Percentiles rank a stretch among this genome's conserved stretches.
These are phyloP conservation scores for Oithona nana DNA, from an alignment of 2,888 invertebrate species.

Conservation along the genomic window DNA sequence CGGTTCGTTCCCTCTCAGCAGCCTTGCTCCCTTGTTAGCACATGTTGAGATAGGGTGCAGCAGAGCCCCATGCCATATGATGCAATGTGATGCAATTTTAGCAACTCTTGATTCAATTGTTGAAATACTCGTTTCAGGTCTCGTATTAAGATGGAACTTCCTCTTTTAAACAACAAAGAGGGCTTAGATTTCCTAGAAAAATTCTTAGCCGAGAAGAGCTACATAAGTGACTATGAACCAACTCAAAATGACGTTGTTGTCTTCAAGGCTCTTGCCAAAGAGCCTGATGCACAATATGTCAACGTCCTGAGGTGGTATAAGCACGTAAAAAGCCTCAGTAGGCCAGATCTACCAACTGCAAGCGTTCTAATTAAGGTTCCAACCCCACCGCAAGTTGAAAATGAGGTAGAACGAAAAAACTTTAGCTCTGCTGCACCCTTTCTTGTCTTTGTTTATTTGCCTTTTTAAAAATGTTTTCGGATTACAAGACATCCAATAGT, in stretches of 20 bases:
- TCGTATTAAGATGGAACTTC: no score
- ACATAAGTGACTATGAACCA: constrained; percentile 23
- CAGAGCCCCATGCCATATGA: no score
- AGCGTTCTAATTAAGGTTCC: neutral
- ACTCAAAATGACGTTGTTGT: constrained; percentile 22
- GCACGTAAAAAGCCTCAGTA: constrained; percentile 23
- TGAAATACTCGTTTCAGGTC: no score
- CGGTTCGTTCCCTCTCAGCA: no score
- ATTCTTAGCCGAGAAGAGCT: constrained; percentile 23
- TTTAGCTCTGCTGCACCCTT: neutral
- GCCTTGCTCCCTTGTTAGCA: no score
- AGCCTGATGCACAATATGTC: constrained; percentile 19
- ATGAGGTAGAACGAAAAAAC: neutral
- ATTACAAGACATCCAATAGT: neutral
- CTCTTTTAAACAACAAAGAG: neutral
- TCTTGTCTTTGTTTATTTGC: no score
- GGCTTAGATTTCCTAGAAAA: constrained; percentile 19
- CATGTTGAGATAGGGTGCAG: no score
- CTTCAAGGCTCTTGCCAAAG: constrained; percentile 19
- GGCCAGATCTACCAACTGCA: neutral
- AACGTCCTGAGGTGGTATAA: constrained; percentile 23
- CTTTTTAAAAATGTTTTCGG: neutral
- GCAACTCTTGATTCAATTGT: no score
- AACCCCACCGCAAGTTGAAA: neutral
- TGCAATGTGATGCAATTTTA: no score